These are phyloP conservation scores for Pachypsylla venusta DNA, from an alignment of 1,140 invertebrate genomes.

Conservation along the genomic window DNA sequence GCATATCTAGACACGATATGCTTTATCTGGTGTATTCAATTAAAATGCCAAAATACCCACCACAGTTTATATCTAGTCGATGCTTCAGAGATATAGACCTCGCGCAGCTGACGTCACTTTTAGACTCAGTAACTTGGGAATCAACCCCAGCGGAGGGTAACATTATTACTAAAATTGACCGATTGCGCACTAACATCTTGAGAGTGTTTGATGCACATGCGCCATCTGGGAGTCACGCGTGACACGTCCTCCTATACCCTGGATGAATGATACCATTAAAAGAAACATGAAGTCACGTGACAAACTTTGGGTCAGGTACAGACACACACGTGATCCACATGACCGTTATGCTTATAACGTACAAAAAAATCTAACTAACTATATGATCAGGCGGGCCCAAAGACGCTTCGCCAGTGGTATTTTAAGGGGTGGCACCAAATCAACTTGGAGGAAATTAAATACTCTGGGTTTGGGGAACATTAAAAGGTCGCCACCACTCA, in stretches of 20 bases:
- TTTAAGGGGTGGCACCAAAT: background rate
- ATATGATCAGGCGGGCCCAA: background rate
- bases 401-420: background rate
- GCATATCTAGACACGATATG: background rate
- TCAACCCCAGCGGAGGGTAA: too few relatives aligned
- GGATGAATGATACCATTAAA: background rate
- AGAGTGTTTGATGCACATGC: background rate
- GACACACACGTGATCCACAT: background rate
- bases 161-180: too few relatives aligned
- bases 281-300: background rate
- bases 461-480: background rate
- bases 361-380: slow-evolving; percentile 3
- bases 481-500: background rate
- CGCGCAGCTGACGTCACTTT: background rate
- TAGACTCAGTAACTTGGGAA: background rate
- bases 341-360: background rate
- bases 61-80: background rate
- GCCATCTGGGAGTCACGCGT: background rate
- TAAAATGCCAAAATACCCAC: background rate
- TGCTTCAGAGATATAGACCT: background rate
- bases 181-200: too few relatives aligned
- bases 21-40: background rate
- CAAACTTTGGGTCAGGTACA: background rate
- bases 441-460: slow-evolving; percentile 2
- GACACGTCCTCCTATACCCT: background rate